These are phyloP conservation scores for Hypotaenidia philippensis DNA, from an alignment of 2,797 vertebrate species.

Conservation along the genomic window DNA sequence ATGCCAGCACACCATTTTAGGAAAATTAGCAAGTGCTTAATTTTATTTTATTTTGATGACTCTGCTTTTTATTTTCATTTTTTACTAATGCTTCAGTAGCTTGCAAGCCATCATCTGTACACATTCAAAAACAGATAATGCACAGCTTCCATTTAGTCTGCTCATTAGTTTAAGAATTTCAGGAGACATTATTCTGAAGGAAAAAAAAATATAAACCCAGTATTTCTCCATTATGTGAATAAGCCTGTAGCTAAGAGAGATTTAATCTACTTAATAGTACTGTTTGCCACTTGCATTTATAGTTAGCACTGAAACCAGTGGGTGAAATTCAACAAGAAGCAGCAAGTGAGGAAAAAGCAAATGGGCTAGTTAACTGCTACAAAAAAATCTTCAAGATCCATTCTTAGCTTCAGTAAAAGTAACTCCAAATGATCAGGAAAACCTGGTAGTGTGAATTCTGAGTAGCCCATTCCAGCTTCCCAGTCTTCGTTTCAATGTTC, in stretches of 20 bases:
- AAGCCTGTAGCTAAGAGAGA: slow-evolving; percentile 4
- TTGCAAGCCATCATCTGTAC: neutral
- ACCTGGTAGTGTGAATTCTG: neutral
- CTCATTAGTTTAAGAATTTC: neutral
- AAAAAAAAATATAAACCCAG: neutral
- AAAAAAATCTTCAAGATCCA: neutral
- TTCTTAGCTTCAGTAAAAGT: neutral
- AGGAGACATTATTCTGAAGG: neutral
- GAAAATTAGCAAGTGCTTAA: neutral
- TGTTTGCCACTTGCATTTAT: slow-evolving; percentile 3
- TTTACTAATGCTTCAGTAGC: neutral
- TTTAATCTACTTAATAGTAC: slow-evolving; percentile 32
- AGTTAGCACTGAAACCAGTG: neutral
- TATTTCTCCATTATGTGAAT: neutral
- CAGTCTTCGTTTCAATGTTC: neutral
- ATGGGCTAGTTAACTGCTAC: neutral
- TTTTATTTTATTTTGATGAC: neutral
- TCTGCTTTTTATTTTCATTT: neutral
- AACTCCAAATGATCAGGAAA: slow-evolving; percentile 6
- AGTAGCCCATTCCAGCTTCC: neutral
- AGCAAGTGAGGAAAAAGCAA: neutral
- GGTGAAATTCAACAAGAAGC: slow-evolving; percentile 18
- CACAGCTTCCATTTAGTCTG: neutral
- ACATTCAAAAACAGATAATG: neutral
- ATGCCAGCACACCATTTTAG: neutral